phyloP scores from a whole-genome alignment of 1,140 invertebrate genomes.

The Procambarus clarkii region DNA sequence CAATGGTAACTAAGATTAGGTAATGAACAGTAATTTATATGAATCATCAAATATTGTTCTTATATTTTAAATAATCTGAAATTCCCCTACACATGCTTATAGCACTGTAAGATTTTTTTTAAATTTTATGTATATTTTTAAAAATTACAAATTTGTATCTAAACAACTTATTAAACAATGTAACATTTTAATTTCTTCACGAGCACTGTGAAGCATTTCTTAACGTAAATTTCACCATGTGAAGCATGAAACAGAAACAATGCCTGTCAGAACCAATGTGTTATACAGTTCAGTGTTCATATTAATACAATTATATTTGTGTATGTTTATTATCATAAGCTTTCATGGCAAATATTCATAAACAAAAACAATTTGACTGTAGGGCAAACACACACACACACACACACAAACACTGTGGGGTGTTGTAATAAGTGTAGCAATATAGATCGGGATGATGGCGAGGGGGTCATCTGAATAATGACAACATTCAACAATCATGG shows the following conservation, averaged over 20 bases:
- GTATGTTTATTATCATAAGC: not conserved
- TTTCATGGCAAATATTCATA: constrained; percentile 10
- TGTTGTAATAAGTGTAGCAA: not conserved
- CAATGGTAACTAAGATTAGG: not conserved
- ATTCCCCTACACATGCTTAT: not conserved
- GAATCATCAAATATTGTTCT: not conserved
- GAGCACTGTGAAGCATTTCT: not conserved
- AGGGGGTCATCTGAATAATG: not conserved
- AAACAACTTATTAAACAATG: not conserved
- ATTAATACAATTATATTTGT: not conserved
- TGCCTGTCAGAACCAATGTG: not conserved
- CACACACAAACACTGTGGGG: not conserved
- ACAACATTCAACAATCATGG: constrained; percentile 37
- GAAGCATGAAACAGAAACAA: not conserved
- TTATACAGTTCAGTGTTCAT: not conserved
- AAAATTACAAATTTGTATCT: constrained; percentile 1
- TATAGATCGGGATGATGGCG: not conserved
- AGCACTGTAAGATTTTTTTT: constrained; percentile 4
- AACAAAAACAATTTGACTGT: not conserved
- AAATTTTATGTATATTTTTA: not conserved
- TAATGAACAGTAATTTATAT: not conserved
- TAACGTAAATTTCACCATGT: not conserved
- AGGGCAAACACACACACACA: not conserved
- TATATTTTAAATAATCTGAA: not conserved
- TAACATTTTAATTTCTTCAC: not conserved